These are phyloP conservation scores for Leptopilina drosophilae DNA, from an alignment of 2,888 invertebrate genomes.

Conservation along the genomic window DNA sequence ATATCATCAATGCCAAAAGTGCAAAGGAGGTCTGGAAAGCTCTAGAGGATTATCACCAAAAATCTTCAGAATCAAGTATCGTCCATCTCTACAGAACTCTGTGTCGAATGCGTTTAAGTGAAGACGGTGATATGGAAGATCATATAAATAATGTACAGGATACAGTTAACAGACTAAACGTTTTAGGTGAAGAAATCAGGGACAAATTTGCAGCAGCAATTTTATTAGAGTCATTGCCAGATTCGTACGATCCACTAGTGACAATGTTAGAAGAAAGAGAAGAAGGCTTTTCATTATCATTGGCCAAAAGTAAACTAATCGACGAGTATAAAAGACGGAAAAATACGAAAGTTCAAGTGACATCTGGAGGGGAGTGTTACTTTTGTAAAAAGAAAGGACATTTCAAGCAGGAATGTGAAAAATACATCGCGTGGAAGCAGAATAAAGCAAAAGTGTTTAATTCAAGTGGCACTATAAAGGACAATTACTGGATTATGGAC, in stretches of 20 bases:
- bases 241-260: background rate
- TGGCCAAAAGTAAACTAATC: background rate
- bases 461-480: background rate
- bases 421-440: slow-evolving; percentile 18
- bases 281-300: background rate
- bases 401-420: slow-evolving; percentile 11
- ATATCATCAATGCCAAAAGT: background rate
- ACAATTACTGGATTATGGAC: too few relatives aligned
- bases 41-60: slow-evolving; percentile 8
- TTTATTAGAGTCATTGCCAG: background rate
- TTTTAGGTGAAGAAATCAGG: background rate
- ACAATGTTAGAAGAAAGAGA: background rate
- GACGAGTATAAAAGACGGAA: slow-evolving; percentile 1
- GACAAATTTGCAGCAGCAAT: background rate
- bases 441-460: background rate
- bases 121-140: slow-evolving; percentile 25
- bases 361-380: background rate
- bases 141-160: background rate
- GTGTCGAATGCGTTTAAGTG: background rate
- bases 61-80: background rate
- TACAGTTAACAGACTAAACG: background rate
- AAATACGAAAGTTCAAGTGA: background rate
- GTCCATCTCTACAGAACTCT: background rate
- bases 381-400: slow-evolving; percentile 37
- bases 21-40: background rate